phyloP scores from a whole-genome alignment of 2,888 invertebrate species.

The Spatulosminthurus flaviceps region DNA sequence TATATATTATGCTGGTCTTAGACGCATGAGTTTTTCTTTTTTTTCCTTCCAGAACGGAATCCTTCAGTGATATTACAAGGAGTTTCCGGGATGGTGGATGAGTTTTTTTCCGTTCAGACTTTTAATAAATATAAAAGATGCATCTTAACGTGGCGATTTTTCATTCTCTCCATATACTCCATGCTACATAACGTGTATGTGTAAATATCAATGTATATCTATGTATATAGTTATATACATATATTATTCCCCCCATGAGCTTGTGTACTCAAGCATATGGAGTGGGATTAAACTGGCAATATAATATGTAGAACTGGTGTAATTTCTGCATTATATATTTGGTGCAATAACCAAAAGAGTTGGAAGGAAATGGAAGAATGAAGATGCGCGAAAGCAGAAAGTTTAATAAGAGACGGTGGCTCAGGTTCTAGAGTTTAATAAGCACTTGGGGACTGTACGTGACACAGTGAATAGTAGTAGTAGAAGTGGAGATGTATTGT shows the following conservation, averaged over 20 bases:
- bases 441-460: conserved; percentile 27
- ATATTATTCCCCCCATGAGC: no score
- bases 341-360: not conserved
- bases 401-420: not conserved
- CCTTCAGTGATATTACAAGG: not conserved
- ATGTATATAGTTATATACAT: no score
- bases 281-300: no score
- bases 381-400: not conserved
- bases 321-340: not conserved
- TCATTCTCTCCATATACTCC: not conserved
- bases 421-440: not conserved
- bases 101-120: not conserved
- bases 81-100: conserved; percentile 1
- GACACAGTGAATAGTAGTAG: not conserved
- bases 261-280: no score
- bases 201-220: no score
- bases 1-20: no score
- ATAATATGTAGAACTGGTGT: no score
- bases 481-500: not conserved
- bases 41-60: not conserved
- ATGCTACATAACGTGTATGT: no score
- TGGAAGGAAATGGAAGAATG: not conserved
- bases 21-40: not conserved
- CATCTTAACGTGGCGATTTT: not conserved
- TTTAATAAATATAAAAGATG: not conserved